A percentile compares a stretch with the other conserved stretches of the same genome.
Evolutionary conservation across 2,888 invertebrate species (phyloP).

Genomic region (Peribatodes rhomboidaria): DNA sequence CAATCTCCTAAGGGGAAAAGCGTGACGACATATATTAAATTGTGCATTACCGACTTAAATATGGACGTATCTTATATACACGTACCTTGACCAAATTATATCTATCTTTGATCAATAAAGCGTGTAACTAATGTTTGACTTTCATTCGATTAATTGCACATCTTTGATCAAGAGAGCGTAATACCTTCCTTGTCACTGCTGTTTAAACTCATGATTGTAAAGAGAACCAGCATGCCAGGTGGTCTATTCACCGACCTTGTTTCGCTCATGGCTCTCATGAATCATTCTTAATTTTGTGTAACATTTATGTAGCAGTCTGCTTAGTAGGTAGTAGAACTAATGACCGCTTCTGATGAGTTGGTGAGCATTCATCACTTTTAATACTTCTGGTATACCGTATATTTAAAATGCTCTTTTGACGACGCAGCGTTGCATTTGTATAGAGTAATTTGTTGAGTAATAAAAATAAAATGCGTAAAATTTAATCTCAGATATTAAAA

Average conservation of each 20-base stretch:
- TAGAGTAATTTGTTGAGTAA: too few relatives aligned
- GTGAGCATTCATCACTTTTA: slow-evolving; percentile 31
- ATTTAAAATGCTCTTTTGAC: too few relatives aligned
- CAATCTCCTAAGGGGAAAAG: too few relatives aligned
- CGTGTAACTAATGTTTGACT: slow-evolving; percentile 3
- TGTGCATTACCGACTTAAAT: too few relatives aligned
- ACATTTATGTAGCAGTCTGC: slow-evolving; percentile 15
- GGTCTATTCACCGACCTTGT: slow-evolving; percentile 28
- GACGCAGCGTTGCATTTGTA: too few relatives aligned
- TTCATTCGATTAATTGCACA: slow-evolving; percentile 14
- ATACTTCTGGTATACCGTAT: neutral
- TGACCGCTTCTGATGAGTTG: slow-evolving; percentile 24
- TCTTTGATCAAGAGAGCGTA: slow-evolving; percentile 33
- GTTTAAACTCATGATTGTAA: slow-evolving; percentile 32
- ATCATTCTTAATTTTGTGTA: slow-evolving; percentile 32
- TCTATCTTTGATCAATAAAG: neutral
- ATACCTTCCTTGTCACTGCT: slow-evolving; percentile 21
- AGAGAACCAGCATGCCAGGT: slow-evolving; percentile 27
- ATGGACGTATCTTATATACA: too few relatives aligned
- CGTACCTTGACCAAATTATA: too few relatives aligned
- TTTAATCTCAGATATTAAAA: too few relatives aligned
- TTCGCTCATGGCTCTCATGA: slow-evolving; percentile 19
- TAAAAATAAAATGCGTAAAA: too few relatives aligned
- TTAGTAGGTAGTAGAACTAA: slow-evolving; percentile 25
- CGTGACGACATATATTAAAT: too few relatives aligned